Evolutionary conservation across 23 tunicate genomes (phyloP).

Genomic region (Styela plicata): DNA sequence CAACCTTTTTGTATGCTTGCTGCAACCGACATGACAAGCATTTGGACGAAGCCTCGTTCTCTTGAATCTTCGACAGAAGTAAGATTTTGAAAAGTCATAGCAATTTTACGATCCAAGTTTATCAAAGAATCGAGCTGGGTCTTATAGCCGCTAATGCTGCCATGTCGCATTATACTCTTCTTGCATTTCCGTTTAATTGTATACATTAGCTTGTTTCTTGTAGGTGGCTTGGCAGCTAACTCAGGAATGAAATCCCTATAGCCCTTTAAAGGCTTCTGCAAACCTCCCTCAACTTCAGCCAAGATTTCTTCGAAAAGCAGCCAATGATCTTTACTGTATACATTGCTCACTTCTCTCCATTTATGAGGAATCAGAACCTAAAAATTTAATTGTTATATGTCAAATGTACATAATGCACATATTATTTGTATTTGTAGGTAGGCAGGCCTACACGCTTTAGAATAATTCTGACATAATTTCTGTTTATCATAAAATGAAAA

Average conservation of each 20-base stretch:
- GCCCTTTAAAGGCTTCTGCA: not conserved
- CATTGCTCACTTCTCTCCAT: not conserved
- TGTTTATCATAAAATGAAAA: no score
- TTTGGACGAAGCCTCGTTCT: not conserved
- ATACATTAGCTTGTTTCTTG: not conserved
- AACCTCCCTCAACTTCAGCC: not conserved
- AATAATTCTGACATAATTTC: no score
- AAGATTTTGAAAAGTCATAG: no score
- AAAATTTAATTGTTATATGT: no score
- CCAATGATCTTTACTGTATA: not conserved
- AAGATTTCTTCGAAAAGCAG: not conserved
- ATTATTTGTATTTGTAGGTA: no score
- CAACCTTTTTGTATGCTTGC: not conserved
- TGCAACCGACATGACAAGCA: not conserved
- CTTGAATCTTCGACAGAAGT: not conserved
- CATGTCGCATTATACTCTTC: not conserved
- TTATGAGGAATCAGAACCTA: not conserved
- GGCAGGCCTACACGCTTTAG: no score
- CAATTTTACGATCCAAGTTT: no score
- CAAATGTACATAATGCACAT: no score
- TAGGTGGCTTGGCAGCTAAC: not conserved
- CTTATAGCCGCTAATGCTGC: not conserved
- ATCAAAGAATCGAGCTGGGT: not conserved
- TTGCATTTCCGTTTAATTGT: not conserved
- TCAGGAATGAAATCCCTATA: not conserved